Conservation (phyloP, 2,797 vertebrate genomes). For the Chelonia mydas region DNA sequence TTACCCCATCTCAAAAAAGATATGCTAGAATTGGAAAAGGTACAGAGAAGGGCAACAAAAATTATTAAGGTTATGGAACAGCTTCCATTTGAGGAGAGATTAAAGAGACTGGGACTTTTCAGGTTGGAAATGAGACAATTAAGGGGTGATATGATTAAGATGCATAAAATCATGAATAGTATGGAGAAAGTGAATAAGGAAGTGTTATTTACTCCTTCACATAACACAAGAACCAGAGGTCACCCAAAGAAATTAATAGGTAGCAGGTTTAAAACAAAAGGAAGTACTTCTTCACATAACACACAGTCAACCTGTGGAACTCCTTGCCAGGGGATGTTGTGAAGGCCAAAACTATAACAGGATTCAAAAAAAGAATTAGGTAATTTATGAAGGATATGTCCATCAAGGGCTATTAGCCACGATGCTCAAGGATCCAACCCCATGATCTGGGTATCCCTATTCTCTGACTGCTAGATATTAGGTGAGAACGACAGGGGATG, state of each 20-base stretch:
- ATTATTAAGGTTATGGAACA: background rate
- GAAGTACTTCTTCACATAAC: background rate
- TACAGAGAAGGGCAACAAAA: background rate
- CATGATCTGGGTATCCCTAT: background rate
- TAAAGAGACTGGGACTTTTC: background rate
- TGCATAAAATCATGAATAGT: background rate
- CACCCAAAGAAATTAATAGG: background rate
- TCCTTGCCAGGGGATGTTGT: background rate
- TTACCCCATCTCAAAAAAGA: background rate
- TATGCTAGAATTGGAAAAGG: background rate
- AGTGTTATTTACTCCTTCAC: background rate
- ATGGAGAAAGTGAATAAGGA: background rate
- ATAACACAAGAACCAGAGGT: background rate
- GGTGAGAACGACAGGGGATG: background rate
- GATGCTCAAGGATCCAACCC: background rate
- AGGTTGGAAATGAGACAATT: background rate
- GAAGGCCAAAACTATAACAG: background rate
- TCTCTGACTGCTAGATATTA: background rate
- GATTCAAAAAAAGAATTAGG: background rate
- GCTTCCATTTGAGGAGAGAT: background rate
- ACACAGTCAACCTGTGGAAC: too few species aligned
- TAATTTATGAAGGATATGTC: background rate
- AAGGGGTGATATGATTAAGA: background rate
- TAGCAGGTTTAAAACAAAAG: background rate
- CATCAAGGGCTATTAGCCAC: background rate